These are phyloP conservation scores for Phyllostomus discolor DNA, from an alignment of 2,113 vertebrate species.

Conservation along the genomic window DNA sequence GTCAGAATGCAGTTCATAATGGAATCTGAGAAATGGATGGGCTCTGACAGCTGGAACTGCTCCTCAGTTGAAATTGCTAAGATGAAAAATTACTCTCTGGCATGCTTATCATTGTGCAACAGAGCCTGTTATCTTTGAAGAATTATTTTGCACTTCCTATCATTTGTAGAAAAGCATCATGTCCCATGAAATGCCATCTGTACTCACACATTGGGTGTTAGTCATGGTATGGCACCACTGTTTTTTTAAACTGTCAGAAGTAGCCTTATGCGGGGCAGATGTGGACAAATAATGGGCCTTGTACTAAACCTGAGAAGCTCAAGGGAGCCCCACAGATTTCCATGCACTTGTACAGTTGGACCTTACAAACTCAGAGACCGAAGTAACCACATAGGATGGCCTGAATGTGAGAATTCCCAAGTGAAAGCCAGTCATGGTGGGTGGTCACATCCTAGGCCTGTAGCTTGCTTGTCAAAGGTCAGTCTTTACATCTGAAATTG, in stretches of 20 bases:
- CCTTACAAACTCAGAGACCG: not conserved
- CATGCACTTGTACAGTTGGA: too few species aligned
- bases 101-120: constrained; percentile 35
- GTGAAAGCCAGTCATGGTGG: not conserved
- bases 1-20: constrained; percentile 49
- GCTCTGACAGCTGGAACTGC: constrained; percentile 54
- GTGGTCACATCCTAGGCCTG: not conserved
- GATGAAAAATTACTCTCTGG: constrained; percentile 59
- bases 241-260: not conserved
- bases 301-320: not conserved
- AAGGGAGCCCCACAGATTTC: not conserved
- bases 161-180: constrained; percentile 38
- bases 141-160: constrained; percentile 38
- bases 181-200: constrained; percentile 39
- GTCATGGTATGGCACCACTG: not conserved
- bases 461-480: not conserved
- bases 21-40: constrained; percentile 43
- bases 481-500: not conserved
- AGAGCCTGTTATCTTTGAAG: constrained; percentile 41
- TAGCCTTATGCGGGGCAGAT: not conserved
- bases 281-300: not conserved
- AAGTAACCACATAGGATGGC: not conserved
- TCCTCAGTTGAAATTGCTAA: constrained; percentile 44
- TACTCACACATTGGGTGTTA: constrained; percentile 21
- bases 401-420: not conserved